Conservation (phyloP, 2,113 vertebrate genomes). For the Mellivora capensis region DNA sequence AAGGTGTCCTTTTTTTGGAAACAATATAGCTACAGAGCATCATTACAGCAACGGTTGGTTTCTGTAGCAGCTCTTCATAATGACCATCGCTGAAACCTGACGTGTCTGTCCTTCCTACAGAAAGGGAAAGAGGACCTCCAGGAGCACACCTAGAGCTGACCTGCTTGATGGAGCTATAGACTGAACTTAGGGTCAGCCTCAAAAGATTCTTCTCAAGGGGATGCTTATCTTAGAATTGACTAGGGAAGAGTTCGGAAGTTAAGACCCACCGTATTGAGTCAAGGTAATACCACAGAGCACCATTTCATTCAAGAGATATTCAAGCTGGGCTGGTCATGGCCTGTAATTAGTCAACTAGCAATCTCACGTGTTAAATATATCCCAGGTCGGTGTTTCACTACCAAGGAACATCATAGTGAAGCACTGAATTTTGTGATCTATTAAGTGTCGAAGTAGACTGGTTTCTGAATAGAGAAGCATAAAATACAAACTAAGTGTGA, state of each 20-base stretch:
- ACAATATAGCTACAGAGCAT: neutral
- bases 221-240: neutral
- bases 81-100: accelerated
- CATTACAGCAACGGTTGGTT: neutral
- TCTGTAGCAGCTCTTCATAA: neutral
- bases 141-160: neutral
- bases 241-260: neutral
- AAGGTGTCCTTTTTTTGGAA: neutral
- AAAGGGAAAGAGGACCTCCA: neutral
- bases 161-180: neutral
- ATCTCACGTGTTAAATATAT: neutral
- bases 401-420: neutral
- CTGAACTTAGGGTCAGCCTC: neutral
- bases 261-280: neutral
- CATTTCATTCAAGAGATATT: neutral
- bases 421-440: neutral
- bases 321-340: neutral
- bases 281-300: neutral
- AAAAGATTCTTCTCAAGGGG: neutral
- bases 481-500: neutral
- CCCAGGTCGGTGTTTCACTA: neutral
- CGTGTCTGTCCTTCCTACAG: neutral
- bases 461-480: neutral
- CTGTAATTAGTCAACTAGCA: neutral
- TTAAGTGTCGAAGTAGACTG: neutral